Evolutionary conservation across 2,888 invertebrate species (phyloP).

Genomic region (Yponomeuta sedellus): DNA sequence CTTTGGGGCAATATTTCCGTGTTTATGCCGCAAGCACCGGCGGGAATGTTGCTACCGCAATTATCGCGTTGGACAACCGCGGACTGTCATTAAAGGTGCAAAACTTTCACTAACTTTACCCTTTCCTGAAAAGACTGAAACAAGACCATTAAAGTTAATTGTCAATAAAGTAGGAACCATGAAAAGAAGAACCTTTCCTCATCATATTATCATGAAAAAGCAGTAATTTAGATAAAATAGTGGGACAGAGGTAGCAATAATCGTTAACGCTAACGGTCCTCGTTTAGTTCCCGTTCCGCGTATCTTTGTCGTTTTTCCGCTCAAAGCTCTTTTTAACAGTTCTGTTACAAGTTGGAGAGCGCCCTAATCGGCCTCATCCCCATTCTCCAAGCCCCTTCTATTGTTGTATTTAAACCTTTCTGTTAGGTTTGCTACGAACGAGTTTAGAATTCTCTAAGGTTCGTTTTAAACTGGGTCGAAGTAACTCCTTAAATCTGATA

Average conservation of each 20-base stretch:
- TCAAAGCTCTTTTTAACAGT: slow-evolving; percentile 40
- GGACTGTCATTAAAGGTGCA: neutral
- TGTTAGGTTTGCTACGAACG: neutral
- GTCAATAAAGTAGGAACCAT: slow-evolving; percentile 16
- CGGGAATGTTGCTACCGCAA: slow-evolving; percentile 5
- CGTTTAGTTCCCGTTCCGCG: slow-evolving; percentile 45
- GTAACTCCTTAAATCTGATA: slow-evolving; percentile 7
- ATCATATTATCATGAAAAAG: slow-evolving; percentile 47
- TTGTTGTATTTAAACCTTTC: slow-evolving; percentile 6
- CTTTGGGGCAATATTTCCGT: neutral
- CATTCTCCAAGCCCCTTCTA: slow-evolving; percentile 9
- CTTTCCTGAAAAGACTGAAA: neutral
- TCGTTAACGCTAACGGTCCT: slow-evolving; percentile 54
- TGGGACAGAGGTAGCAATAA: slow-evolving; percentile 47
- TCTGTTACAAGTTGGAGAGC: slow-evolving; percentile 25
- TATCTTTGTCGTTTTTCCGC: slow-evolving; percentile 38
- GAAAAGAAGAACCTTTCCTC: slow-evolving; percentile 29
- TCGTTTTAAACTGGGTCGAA: slow-evolving; percentile 4
- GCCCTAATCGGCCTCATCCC: slow-evolving; percentile 13
- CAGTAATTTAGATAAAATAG: slow-evolving; percentile 54
- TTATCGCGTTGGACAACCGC: slow-evolving; percentile 11
- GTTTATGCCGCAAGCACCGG: neutral
- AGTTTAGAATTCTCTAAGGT: neutral
- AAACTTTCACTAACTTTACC: neutral
- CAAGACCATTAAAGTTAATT: slow-evolving; percentile 9